A percentile compares a stretch with the other conserved stretches of the same genome.
Conservation (phyloP, 2,888 invertebrate species). For the Blastobasis lacticolella region DNA sequence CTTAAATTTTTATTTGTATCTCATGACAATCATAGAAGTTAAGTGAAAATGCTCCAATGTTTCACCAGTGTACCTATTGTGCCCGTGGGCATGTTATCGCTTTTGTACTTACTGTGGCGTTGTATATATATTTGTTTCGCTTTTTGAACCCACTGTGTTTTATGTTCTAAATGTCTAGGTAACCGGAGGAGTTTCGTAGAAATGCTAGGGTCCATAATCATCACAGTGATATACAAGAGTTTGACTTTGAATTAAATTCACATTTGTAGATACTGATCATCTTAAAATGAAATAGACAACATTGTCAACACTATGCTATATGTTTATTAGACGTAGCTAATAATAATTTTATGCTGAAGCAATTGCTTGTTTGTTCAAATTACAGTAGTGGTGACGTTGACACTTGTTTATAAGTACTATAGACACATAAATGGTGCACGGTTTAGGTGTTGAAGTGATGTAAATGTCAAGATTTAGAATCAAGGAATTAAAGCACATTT, state of each 20-base stretch:
- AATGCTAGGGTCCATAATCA: constrained; percentile 56
- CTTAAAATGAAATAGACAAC: neutral
- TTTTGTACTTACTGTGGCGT: constrained; percentile 67
- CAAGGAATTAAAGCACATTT: neutral
- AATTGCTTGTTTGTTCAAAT: constrained; percentile 34
- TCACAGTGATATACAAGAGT: constrained; percentile 64
- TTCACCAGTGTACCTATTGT: constrained; percentile 23
- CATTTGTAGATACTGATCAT: constrained; percentile 38
- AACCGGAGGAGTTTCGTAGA: constrained; percentile 44
- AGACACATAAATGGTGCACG: constrained; percentile 12
- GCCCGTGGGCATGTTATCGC: constrained; percentile 63
- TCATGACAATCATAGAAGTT: neutral
- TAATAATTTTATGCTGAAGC: constrained; percentile 24
- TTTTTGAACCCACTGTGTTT: constrained; percentile 57
- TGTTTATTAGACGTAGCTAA: constrained; percentile 42
- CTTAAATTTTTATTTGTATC: neutral
- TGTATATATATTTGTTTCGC: constrained; percentile 53
- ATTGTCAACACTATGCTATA: constrained; percentile 40
- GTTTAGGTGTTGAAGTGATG: constrained; percentile 2
- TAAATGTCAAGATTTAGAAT: too few species aligned
- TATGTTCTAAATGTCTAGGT: constrained; percentile 43
- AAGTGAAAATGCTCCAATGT: constrained; percentile 36
- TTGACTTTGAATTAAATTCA: constrained; percentile 67
- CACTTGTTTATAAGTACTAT: constrained; percentile 6
- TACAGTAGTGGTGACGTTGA: constrained; percentile 17